These are phyloP conservation scores for Nomada ruficornis DNA, from an alignment of 2,888 invertebrate genomes.

Conservation along the genomic window DNA sequence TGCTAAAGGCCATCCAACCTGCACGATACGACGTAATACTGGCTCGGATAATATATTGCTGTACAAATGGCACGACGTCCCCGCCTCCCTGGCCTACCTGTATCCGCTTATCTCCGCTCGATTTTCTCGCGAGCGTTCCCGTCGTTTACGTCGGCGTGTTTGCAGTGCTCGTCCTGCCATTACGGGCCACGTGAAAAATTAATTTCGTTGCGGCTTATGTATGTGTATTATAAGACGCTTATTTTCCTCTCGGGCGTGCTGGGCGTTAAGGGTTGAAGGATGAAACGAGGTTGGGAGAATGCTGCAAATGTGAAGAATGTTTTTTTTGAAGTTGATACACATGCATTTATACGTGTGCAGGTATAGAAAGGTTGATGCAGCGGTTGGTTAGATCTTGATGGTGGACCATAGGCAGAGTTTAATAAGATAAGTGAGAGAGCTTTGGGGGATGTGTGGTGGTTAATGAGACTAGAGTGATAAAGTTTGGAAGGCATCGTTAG, in stretches of 20 bases:
- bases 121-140: slow-evolving; percentile 59
- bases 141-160: slow-evolving; percentile 35
- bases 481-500: not conserved
- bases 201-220: not conserved
- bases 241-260: not conserved
- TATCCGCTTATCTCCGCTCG: slow-evolving; percentile 66
- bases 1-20: slow-evolving; percentile 82
- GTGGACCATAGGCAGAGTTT: not conserved
- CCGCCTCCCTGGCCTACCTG: slow-evolving; percentile 50
- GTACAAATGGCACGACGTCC: slow-evolving; percentile 75
- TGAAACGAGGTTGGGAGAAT: not conserved
- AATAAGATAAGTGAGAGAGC: slow-evolving; percentile 2
- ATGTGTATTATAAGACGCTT: too few relatives aligned
- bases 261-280: not conserved
- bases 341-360: not conserved
- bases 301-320: not conserved
- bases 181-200: slow-evolving; percentile 7
- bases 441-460: not conserved
- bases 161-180: slow-evolving; percentile 22
- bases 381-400: not conserved
- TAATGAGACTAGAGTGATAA: not conserved
- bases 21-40: slow-evolving; percentile 78
- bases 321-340: not conserved
- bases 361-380: not conserved
- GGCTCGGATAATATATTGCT: slow-evolving; percentile 80